A percentile compares a stretch with the other conserved stretches of the same genome.
These are phyloP conservation scores for Empidonax traillii DNA, from an alignment of 2,113 vertebrate species.

Conservation along the genomic window DNA sequence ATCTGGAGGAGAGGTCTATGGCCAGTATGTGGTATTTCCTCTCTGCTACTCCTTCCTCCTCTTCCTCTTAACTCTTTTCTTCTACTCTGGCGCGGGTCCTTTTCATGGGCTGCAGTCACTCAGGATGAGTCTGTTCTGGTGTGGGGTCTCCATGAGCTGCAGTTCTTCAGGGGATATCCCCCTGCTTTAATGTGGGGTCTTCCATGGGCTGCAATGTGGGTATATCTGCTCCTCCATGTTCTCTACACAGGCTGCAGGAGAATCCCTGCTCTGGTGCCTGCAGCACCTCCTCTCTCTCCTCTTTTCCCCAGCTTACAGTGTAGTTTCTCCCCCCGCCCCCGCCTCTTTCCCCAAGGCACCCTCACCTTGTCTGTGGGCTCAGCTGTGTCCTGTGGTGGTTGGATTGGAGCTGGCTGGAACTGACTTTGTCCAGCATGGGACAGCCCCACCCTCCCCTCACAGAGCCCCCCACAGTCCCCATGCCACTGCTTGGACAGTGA, in stretches of 20 bases:
- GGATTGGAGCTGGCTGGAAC: fast-evolving
- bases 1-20: not conserved
- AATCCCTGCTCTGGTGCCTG: not conserved
- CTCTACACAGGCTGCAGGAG: not conserved
- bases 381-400: fast-evolving
- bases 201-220: not conserved
- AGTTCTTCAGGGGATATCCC: not conserved
- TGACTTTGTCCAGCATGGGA: fast-evolving
- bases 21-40: not conserved
- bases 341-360: fast-evolving
- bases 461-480: fast-evolving
- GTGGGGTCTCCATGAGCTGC: not conserved
- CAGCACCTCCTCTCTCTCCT: not conserved
- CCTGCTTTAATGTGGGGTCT: fast-evolving
- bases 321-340: not conserved
- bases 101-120: not conserved
- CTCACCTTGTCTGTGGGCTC: fast-evolving
- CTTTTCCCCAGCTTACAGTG: not conserved
- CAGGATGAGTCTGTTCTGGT: not conserved
- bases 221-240: not conserved
- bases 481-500: fast-evolving
- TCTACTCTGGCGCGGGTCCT: not conserved
- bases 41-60: not conserved
- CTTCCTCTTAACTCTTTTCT: not conserved
- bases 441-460: fast-evolving